Base-by-base conservation (phyloP, 2,888 invertebrate species). In the Plebejus melissa region DNA sequence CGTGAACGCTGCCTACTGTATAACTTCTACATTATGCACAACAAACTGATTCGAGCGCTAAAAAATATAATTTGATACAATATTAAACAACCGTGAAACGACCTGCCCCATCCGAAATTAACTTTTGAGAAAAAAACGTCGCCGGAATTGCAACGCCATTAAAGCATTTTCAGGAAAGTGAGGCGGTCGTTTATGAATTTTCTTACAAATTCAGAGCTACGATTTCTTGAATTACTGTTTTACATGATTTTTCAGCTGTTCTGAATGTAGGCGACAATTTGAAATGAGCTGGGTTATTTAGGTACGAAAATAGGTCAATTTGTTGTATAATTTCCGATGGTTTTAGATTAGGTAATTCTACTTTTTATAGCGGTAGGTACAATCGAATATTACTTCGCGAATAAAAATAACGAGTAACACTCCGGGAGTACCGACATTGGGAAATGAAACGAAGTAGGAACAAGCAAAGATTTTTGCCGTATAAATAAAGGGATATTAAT, bases 201-300 rank as follows among this genome's bases (percentile, higher is more conserved):
- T 65, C 65, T 65, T 65, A 65, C 65, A 65, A 65, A 65, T 65
- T 65, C 65, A 65, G 46, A 46, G 65, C 65, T 65, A 65, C 65
- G 16, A 32, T 65, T 65, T 36, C 60, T 65, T 65, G 32, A 65
- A 65, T 65, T 65, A 65, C 65, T 36, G 32, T 65, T 65, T 65
- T 65, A 65, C 65, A 36, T 16, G 65, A 65, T 32, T 65, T 65
- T 36, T 65, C 60, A 65, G 65, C 65, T 36, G 4, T 36, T 60
- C 6, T 11, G 32, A 65, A 65, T 65, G 28, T 9, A 32, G 32
- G 36, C 65, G 32, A 65, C 32, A 36, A 65, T 65, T 32, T 36
- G 5, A 65, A 32, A 65, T 36, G 28, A 60, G 11, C 60, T 28
- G 28, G 28, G 60, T 60, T 28, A 65, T 65, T 65, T 65, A 5